Evolutionary conservation across 2,888 invertebrate species (phyloP), one percentile per base, ranked within the genome.

Genomic region (Tuberolachnus salignus): DNA sequence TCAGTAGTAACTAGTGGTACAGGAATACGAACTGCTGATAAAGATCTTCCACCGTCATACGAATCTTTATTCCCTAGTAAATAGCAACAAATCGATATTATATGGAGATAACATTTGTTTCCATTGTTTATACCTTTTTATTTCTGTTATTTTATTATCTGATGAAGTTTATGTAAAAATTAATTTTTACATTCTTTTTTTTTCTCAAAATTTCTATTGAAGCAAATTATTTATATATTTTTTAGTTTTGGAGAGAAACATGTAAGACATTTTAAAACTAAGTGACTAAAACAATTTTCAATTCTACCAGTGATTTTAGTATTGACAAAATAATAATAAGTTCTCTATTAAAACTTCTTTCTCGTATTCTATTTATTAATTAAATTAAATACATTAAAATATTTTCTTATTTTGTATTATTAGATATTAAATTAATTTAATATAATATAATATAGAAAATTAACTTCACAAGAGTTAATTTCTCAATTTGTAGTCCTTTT

Each of bases 21-120:
- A 21, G 69, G 69, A 1, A 11, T 69, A 3, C 82, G 84, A 2
- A 85, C 85, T 14, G 85, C 85, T 14, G 87, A 88, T 82, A 88
- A 89, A 83, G 88, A 89, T 84, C 84, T 88, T 80, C 89, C 89
- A 1, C 89, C 89, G 9, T 87, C 88, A 55, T 89, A 89, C 81
- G 88, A 88, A 80, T 88, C 88, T 63, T 83, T 89, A 69, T 89
- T 88, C 83, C 88, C 89, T 1, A 84, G 42, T 51, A 78, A 78
- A 78, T 69, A 78, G 34, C 14, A 23, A 82, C 82, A 83, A 82
- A 80, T 82, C 55, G 44, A 55, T 55, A 66, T 64, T 75, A n/a
- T 49, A 66, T 21, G 23, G 21, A 34, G 1, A 8, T 44, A n/a
- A 21, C 10, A 21, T 23, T 72, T 72, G 34, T 34, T 21, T 59